Conservation (phyloP, 2,113 vertebrate genomes). For the Aegithalos caudatus region DNA sequence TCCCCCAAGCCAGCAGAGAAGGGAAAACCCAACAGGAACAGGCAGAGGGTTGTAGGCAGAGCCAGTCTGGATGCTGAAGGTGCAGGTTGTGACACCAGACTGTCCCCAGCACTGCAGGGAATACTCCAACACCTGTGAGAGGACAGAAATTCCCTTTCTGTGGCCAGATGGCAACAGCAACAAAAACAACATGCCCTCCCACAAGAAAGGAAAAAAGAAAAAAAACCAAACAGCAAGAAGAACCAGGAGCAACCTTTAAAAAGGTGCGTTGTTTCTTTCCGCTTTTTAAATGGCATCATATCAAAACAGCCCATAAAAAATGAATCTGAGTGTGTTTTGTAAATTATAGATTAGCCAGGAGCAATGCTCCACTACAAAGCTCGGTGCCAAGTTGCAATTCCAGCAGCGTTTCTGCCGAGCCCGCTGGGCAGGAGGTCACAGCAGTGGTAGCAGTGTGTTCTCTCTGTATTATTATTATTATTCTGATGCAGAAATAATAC, state of each 20-base stretch:
- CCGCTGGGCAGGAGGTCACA: conserved; percentile 4
- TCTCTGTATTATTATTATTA: conserved; percentile 34
- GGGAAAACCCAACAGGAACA: background rate
- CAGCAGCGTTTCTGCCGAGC: background rate
- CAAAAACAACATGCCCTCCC: background rate
- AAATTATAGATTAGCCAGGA: conserved; percentile 59
- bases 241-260: background rate
- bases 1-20: background rate
- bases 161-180: background rate
- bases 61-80: background rate
- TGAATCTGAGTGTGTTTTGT: conserved; percentile 33
- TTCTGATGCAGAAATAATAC: conserved; percentile 46
- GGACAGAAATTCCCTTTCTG: background rate
- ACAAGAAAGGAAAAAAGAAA: background rate
- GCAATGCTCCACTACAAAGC: background rate
- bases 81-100: background rate
- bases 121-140: background rate
- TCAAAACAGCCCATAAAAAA: conserved; percentile 24
- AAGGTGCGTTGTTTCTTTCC: background rate
- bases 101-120: background rate
- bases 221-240: background rate
- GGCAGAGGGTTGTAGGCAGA: background rate
- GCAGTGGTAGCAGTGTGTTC: background rate
- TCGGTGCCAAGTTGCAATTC: conserved; percentile 22
- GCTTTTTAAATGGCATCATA: background rate